Evolutionary conservation across 2,113 vertebrate species (phyloP), one percentile per base, ranked within the genome.

Genomic region (Ginglymostoma cirratum): DNA sequence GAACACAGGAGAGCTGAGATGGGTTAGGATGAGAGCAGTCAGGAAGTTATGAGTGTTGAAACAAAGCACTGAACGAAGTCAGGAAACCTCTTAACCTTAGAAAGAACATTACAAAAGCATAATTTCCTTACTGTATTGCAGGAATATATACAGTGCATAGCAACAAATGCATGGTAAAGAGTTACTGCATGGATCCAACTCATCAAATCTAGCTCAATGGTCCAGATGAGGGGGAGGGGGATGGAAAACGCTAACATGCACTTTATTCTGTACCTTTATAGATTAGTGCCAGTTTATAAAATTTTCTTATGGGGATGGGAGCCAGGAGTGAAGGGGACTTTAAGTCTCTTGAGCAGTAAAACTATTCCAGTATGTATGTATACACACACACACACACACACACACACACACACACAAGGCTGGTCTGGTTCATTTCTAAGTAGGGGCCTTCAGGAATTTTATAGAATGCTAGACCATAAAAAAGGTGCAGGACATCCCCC

Each of bases 131-230:
- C 89, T 66, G 89, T 92, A 66, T 34, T 17, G 89, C 89, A 65
- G 85, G 45, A 27, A n/a, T 92, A 92, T 92, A 66, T 92, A 92
- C 89, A 92, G 30, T 92, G 89, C 89, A 38, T 38, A 34, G 55
- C 55, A 61, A 90, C 52, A 92, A 66, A 66, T 38, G 55, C 78
- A 19, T 83, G 78, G 78, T n/a, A 17, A 65, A 21, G 34, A 61
- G 55, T 65, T 65, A 92, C 61, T 61, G 78, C 78, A 83, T 42
- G 34, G n/a, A 42, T 55, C 55, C n/a, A 19, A n/a, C 89, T 92
- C 34, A 30, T 30, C n/a, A n/a, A 61, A 19, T 92, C 55, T n/a
- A 65, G 19, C 89, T 65, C 78, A 83, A 19, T 92, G 89, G 89
- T 92, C 89, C 34, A n/a, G 48, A 90, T 61, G 45, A 27, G 48